phyloP scores from a whole-genome alignment of 2,797 vertebrate species.

The Muscicapa striata region DNA sequence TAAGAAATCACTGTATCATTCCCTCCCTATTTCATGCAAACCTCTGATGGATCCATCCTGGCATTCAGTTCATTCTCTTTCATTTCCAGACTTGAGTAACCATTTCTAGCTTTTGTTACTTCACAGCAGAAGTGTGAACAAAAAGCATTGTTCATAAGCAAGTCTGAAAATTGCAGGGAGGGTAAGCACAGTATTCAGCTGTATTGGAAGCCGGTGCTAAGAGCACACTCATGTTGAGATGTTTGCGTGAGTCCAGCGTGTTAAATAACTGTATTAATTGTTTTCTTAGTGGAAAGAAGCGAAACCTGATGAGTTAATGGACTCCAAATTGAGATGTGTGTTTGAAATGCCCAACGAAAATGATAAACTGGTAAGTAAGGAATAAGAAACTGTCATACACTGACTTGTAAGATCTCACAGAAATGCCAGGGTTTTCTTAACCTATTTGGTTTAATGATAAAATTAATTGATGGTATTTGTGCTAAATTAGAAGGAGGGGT shows the following conservation, averaged over 20 bases:
- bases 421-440: neutral
- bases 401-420: neutral
- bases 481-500: neutral
- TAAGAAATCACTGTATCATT: neutral
- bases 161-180: neutral
- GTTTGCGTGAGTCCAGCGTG: neutral
- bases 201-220: neutral
- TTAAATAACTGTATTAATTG: conserved; percentile 23
- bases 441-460: neutral
- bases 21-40: neutral
- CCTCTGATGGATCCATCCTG: neutral
- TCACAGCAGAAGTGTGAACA: neutral
- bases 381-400: neutral
- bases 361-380: conserved; percentile 93
- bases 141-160: neutral
- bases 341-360: conserved; percentile 98
- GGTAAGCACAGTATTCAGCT: neutral
- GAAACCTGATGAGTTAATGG: conserved; percentile 98
- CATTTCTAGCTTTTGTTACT: neutral
- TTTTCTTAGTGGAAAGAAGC: conserved; percentile 96
- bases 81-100: neutral
- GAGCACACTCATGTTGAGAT: neutral
- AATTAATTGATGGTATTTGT: neutral
- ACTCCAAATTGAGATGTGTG: conserved; percentile 99
- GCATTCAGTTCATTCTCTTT: neutral